Base-by-base conservation (phyloP, 2,797 vertebrate genomes). In the Dendrocincla tyrannina region DNA sequence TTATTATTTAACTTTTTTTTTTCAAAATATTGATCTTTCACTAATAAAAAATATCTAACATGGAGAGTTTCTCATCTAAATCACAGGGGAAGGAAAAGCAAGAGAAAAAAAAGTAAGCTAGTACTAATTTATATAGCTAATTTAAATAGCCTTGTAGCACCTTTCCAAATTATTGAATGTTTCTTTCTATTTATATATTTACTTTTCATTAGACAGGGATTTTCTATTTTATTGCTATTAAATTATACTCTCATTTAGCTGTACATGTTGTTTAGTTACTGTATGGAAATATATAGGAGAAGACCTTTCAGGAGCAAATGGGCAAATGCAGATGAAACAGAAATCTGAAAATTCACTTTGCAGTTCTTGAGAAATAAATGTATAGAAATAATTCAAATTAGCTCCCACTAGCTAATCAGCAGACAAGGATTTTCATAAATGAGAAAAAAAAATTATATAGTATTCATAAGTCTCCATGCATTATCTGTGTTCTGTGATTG, bases 401-500 rank as follows among this genome's bases (percentile, higher is more conserved):
- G 7, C 2, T 85, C 6, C 37, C 46, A 78, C 85, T 94, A 94
- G 23, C 55, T 95, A 91, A 94, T 91, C 56, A 92, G 39, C 33
- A 88, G 66, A 23, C 15, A 77, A 9, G 23, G 53, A 92, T 92
- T 95, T 94, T 56, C 55, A 74, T 84, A 89, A 95, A 86, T 28
- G 62, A 83, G 37, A 42, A 78, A 78, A 93, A 93, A 85, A 88
- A n/a, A 41, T 23, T 41, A 32, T 47, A 75, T 33, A 5, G 6
- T 53, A 58, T 88, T 68, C 15, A 24, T 82, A 75, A 80, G 24
- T 82, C 60, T 82, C 67, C 13, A 17, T 76, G 58, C 18, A 68
- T 93, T 93, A 82, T 92, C 81, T 77, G 19, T 91, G n/a, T 82
- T 75, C 59, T 53, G 6, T 86, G 92, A 95, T 88, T 96, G 92